Conservation (phyloP, 2,888 invertebrate genomes). For the Acronicta leporina region DNA sequence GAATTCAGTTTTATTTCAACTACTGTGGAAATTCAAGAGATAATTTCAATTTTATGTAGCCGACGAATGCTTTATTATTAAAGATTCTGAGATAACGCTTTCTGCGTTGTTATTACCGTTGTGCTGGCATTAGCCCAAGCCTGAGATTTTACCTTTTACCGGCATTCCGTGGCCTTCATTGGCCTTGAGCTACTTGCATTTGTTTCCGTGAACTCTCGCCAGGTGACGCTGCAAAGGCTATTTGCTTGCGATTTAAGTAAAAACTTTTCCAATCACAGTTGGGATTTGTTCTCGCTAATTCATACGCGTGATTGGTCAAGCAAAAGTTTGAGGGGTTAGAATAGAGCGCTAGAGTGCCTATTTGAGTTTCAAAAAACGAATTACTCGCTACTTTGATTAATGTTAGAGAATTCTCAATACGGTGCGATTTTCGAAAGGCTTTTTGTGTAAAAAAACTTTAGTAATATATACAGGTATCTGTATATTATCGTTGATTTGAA, state of each 20-base stretch:
- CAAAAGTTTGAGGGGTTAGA: background rate
- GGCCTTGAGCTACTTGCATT: constrained; percentile 51
- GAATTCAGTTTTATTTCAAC: constrained; percentile 15
- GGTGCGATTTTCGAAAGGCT: background rate
- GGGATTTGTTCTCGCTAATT: constrained; percentile 21
- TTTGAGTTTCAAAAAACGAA: background rate
- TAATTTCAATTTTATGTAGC: constrained; percentile 29
- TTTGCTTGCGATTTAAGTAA: constrained; percentile 19
- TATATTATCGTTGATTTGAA: too few species aligned
- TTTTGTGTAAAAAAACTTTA: background rate
- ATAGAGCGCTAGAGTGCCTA: background rate
- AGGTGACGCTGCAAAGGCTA: constrained; percentile 42
- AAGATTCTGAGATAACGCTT: constrained; percentile 31
- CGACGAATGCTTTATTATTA: constrained; percentile 32
- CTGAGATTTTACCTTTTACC: constrained; percentile 47
- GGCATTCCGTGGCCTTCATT: constrained; percentile 43
- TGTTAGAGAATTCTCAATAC: background rate
- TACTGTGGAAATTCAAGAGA: constrained; percentile 15
- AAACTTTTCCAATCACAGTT: constrained; percentile 38
- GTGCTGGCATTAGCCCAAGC: constrained; percentile 48
- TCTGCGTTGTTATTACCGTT: constrained; percentile 33
- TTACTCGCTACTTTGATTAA: constrained; percentile 10
- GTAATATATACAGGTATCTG: too few species aligned
- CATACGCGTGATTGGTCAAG: constrained; percentile 10
- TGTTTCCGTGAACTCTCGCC: constrained; percentile 34